These are phyloP conservation scores for Eriocheir sinensis DNA, from an alignment of 1,140 invertebrate genomes.

Conservation along the genomic window DNA sequence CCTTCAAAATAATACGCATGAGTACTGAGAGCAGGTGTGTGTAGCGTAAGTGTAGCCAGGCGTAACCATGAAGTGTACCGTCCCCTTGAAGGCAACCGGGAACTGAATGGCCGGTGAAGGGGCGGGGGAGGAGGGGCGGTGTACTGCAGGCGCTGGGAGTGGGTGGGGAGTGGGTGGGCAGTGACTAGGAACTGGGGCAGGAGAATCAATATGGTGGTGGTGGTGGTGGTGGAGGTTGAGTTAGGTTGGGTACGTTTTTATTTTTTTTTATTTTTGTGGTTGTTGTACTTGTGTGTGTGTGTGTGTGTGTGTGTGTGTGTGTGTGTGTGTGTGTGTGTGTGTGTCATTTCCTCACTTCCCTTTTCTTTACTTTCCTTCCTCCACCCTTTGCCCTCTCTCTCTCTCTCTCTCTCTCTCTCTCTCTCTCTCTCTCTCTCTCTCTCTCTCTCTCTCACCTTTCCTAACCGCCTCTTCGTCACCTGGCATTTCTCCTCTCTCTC, in stretches of 20 bases:
- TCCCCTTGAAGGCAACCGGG: background rate
- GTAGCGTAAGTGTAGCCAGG: too few relatives aligned
- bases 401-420: too few relatives aligned
- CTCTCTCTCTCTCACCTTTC: background rate
- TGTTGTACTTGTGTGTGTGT: background rate
- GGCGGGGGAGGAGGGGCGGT: background rate
- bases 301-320: background rate
- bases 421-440: slow-evolving; percentile 3
- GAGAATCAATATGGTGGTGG: background rate
- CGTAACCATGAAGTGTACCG: background rate
- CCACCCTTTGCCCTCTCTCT: too few relatives aligned
- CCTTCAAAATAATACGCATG: too few relatives aligned
- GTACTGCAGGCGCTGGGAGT: too few relatives aligned
- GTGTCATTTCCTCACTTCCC: background rate
- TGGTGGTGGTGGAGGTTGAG: background rate
- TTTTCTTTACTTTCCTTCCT: too few relatives aligned
- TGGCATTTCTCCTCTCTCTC: background rate
- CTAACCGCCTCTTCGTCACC: background rate
- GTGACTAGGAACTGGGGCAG: background rate
- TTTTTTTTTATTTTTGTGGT: background rate
- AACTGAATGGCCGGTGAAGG: background rate
- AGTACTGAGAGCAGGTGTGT: too few relatives aligned
- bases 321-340: background rate
- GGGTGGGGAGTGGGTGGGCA: background rate
- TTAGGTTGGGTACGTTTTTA: background rate